Evolutionary conservation across 2,113 vertebrate genomes (phyloP).

Genomic region (Plestiodon gilberti): DNA sequence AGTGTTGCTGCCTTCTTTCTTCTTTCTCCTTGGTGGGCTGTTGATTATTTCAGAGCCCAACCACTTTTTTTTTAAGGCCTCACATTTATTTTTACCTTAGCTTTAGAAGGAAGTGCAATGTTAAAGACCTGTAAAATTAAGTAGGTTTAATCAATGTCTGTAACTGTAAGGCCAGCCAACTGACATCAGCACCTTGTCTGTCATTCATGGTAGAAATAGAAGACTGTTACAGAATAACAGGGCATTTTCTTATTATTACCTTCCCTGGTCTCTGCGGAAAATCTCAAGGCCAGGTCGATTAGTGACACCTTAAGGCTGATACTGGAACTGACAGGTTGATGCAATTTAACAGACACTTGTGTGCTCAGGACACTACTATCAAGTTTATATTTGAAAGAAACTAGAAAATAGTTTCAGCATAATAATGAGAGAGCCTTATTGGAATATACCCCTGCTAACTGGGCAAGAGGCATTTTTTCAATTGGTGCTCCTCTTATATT

Average conservation of each 20-base stretch:
- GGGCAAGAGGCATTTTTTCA: no score
- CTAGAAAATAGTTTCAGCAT: not conserved
- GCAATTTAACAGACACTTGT: not conserved
- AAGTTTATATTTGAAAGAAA: not conserved
- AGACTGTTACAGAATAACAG: slow-evolving; percentile 64
- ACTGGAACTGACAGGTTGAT: slow-evolving; percentile 56
- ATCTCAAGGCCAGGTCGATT: slow-evolving; percentile 48
- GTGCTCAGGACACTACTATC: not conserved
- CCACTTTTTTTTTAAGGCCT: not conserved
- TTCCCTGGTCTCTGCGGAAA: not conserved
- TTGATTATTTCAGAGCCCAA: accelerated
- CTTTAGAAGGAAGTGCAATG: slow-evolving; percentile 33
- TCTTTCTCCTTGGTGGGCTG: accelerated
- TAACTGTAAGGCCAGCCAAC: slow-evolving; percentile 43
- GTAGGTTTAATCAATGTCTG: slow-evolving; percentile 54
- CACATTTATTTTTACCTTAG: slow-evolving; percentile 12
- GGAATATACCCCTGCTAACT: no score
- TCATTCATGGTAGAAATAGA: slow-evolving; percentile 56
- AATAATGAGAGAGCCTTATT: no score
- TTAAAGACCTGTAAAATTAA: slow-evolving; percentile 35
- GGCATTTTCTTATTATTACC: slow-evolving; percentile 60
- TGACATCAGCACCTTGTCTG: slow-evolving; percentile 63
- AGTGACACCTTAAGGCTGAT: slow-evolving; percentile 77
- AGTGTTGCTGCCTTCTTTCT: accelerated
- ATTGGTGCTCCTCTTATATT: no score